These are phyloP conservation scores for Tapera naevia DNA, from an alignment of 2,797 vertebrate species.

Conservation along the genomic window DNA sequence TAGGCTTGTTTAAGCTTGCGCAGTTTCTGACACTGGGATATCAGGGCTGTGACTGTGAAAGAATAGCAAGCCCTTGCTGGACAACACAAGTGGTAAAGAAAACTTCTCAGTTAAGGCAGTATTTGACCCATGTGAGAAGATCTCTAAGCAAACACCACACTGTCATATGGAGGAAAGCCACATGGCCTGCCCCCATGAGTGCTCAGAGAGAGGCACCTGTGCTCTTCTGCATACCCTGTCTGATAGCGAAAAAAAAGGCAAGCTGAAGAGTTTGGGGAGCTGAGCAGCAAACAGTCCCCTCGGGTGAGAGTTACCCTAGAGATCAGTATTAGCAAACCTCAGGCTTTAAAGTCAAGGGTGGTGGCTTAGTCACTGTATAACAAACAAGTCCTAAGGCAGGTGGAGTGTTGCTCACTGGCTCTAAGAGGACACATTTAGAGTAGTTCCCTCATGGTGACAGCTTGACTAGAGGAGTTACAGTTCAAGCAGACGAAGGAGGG, in stretches of 20 bases:
- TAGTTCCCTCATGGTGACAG: background rate
- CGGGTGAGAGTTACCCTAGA: background rate
- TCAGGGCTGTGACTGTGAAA: background rate
- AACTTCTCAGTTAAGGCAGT: background rate
- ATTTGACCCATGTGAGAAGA: background rate
- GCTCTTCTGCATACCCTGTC: background rate
- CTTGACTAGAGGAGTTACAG: background rate
- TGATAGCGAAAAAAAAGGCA: background rate
- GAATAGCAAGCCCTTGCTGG: background rate
- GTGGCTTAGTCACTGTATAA: background rate
- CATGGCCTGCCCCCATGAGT: background rate
- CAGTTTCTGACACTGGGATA: background rate
- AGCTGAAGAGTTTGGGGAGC: background rate
- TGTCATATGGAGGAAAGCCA: background rate
- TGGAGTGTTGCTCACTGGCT: background rate
- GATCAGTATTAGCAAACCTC: background rate
- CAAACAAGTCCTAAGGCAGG: background rate
- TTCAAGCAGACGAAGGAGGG: background rate
- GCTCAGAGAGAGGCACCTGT: background rate
- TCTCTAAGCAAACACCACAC: background rate
- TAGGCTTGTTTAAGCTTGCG: background rate
- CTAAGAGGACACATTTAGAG: background rate
- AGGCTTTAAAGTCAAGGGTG: background rate
- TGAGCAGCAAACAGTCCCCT: background rate
- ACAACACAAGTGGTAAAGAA: background rate